A percentile compares a stretch with the other conserved stretches of the same genome.
Evolutionary conservation across 1,140 invertebrate genomes (phyloP).

Genomic region (honey bee (Apis mellifera)): DNA sequence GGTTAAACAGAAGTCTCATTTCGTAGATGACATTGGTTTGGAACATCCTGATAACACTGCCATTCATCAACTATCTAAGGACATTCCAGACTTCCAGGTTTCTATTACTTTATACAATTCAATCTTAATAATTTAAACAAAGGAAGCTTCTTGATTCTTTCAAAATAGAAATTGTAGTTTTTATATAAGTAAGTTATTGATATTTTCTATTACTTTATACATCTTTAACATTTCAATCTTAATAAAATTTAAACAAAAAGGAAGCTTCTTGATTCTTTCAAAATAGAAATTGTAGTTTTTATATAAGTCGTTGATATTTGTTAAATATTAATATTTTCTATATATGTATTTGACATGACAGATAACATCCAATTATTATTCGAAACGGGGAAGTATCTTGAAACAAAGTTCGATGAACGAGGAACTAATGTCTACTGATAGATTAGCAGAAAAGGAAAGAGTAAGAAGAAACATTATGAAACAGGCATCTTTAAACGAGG

Average conservation of each 20-base stretch:
- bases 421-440: constrained; percentile 92
- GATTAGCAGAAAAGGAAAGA: constrained; percentile 90
- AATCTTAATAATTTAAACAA: too few species aligned
- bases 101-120: not conserved
- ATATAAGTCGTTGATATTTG: too few species aligned
- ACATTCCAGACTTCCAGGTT: constrained; percentile 73
- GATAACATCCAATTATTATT: constrained; percentile 13
- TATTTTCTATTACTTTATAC: not conserved
- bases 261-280: too few species aligned
- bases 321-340: too few species aligned
- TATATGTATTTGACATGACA: not conserved
- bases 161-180: too few species aligned
- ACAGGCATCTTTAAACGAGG: constrained; percentile 93
- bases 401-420: constrained; percentile 95
- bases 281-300: too few species aligned
- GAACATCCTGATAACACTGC: constrained; percentile 75
- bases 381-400: constrained; percentile 85
- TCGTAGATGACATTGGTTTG: constrained; percentile 70
- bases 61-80: constrained; percentile 72
- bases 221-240: too few species aligned
- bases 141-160: too few species aligned
- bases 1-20: constrained; percentile 76
- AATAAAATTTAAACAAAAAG: too few species aligned
- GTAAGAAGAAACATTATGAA: constrained; percentile 93
- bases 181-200: too few species aligned